Percentiles rank a stretch among this genome's conserved stretches.
These are phyloP conservation scores for Gnathonemus longibarbis DNA, from an alignment of 2,113 vertebrate species.

Conservation along the genomic window DNA sequence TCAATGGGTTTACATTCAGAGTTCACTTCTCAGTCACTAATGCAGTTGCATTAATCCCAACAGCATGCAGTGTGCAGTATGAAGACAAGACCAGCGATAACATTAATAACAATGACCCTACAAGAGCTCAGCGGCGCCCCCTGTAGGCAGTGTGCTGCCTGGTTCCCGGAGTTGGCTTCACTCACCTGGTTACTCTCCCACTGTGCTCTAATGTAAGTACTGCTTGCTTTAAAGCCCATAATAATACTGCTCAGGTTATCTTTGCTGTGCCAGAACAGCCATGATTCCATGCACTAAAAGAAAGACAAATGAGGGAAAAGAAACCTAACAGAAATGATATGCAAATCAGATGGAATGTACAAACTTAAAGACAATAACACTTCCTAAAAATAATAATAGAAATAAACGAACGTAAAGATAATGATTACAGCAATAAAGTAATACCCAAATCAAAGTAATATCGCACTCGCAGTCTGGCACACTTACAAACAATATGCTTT, in stretches of 20 bases:
- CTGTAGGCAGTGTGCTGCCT: not conserved
- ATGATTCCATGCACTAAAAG: slow-evolving; percentile 79
- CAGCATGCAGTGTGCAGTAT: not conserved
- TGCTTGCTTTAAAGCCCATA: slow-evolving; percentile 26
- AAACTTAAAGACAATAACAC: slow-evolving; percentile 30
- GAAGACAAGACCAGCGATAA: not conserved
- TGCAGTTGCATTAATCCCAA: not conserved
- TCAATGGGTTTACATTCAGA: not conserved
- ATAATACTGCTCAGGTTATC: slow-evolving; percentile 43
- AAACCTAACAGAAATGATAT: slow-evolving; percentile 52
- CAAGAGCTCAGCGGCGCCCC: not conserved
- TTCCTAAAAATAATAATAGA: slow-evolving; percentile 32
- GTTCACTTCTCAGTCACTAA: not conserved
- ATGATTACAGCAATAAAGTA: not conserved
- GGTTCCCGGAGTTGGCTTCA: not conserved
- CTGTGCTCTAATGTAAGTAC: slow-evolving; percentile 4
- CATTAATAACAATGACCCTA: not conserved
- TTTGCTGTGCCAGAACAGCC: slow-evolving; percentile 52
- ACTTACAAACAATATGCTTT: not conserved
- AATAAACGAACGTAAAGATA: not conserved
- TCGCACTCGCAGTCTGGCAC: not conserved
- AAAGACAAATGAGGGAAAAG: slow-evolving; percentile 64
- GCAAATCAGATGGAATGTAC: not conserved
- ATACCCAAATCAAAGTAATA: not conserved
- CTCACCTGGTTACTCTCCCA: not conserved